Evolutionary conservation across 2,797 vertebrate genomes (phyloP), one percentile per base, ranked within the genome.

Genomic region (Coregonus suidteri): DNA sequence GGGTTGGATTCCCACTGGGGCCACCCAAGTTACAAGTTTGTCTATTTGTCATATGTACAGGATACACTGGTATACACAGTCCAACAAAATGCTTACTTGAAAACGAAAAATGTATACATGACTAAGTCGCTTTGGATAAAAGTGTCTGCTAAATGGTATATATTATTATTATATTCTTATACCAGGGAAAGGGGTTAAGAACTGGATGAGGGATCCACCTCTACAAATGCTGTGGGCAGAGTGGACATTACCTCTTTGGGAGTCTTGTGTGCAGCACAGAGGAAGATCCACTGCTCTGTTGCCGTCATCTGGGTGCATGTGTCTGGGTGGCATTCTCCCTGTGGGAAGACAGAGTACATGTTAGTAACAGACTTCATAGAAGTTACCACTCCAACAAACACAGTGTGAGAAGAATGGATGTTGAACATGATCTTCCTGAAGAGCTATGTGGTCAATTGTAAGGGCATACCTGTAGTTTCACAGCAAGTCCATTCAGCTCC

Each of bases 301-400:
- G 96, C 96, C 20, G 96, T 97, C 96, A 97, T 96, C 88, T 97
- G 96, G 84, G 95, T 96, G 77, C 96, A 96, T 0, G 96, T 96
- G 85, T 97, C 96, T 71, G 96, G 96, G 81, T 96, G 96, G 86
- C 96, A 97, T 87, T 97, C 96, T 30, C 90, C 95, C 96, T 97
- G 91, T 86, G 80, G 81, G 88, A 62, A 41, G 15, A 30, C 5
- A 64, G 9, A 71, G 15, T 15, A 77, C n/a, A 20, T 16, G 31
- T 62, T 41, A 37, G 25, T 0, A 15, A 37, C 3, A 64, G 34
- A 74, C 18, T 70, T 70, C 11, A 13, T 1, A n/a, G 34, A 34
- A 4, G 18, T 11, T 70, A 4, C 16, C 35, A 9, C 15, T 20
- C 31, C 9, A 35, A 67, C 65, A 67, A 67, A 67, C 25, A 66